Percentiles rank a stretch among this genome's conserved stretches.
phyloP scores from a whole-genome alignment of 1,140 invertebrate genomes.

The Zaprionus capensis region DNA sequence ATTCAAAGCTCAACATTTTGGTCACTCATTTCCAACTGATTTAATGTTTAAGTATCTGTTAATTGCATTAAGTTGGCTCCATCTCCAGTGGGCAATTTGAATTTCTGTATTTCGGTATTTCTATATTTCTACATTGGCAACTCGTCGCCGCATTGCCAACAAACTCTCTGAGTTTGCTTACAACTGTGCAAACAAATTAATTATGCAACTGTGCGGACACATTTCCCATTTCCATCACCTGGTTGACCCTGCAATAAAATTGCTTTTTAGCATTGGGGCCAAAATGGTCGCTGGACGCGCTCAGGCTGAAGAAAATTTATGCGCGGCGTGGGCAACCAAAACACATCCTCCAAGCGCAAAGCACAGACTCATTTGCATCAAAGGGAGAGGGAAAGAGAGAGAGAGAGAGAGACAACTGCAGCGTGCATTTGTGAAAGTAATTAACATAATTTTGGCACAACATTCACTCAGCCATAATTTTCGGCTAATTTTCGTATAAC shows the following conservation, averaged over 20 bases:
- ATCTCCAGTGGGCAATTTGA: neutral
- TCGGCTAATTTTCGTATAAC: slow-evolving; percentile 30
- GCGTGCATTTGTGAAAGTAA: slow-evolving; percentile 57
- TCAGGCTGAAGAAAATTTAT: slow-evolving; percentile 75
- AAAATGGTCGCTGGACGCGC: slow-evolving; percentile 58
- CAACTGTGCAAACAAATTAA: slow-evolving; percentile 83
- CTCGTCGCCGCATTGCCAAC: slow-evolving; percentile 21
- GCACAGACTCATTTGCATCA: slow-evolving; percentile 60
- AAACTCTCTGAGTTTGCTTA: slow-evolving; percentile 61
- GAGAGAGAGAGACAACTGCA: slow-evolving; percentile 41
- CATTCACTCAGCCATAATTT: slow-evolving; percentile 58
- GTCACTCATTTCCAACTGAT: neutral
- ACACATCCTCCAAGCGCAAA: slow-evolving; percentile 63
- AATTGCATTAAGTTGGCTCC: neutral
- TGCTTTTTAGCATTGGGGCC: slow-evolving; percentile 64
- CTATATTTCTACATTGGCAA: slow-evolving; percentile 44
- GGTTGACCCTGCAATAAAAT: slow-evolving; percentile 50
- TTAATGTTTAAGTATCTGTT: neutral
- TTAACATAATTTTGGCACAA: slow-evolving; percentile 74
- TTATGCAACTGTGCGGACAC: slow-evolving; percentile 63
- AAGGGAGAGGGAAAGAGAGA: slow-evolving; percentile 1
- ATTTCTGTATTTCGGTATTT: slow-evolving; percentile 17
- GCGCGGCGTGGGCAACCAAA: slow-evolving; percentile 62
- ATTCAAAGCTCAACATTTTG: neutral
- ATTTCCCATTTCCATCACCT: neutral